Conservation (phyloP, 2,888 invertebrate species). For the Agrochola circellaris region DNA sequence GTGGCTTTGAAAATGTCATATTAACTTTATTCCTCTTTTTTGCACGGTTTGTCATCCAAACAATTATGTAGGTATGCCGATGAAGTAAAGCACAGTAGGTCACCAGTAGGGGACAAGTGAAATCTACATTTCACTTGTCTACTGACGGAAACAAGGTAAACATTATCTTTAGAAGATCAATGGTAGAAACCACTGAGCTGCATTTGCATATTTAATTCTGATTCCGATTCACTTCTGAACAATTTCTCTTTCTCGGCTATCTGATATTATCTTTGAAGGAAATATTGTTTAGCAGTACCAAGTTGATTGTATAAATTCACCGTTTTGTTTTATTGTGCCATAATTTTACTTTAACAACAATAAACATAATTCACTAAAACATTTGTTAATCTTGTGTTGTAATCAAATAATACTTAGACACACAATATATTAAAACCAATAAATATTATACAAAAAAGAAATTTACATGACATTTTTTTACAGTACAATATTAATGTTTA, state of each 20-base stretch:
- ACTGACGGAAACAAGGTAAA: background rate
- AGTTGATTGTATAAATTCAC: conserved; percentile 23
- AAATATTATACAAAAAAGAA: conserved; percentile 48
- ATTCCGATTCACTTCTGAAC: conserved; percentile 27
- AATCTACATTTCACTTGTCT: conserved; percentile 9
- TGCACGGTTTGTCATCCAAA: background rate
- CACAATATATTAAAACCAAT: conserved; percentile 51
- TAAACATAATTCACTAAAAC: conserved; percentile 46
- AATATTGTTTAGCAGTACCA: conserved; percentile 14
- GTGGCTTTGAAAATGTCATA: background rate
- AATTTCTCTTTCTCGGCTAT: conserved; percentile 33
- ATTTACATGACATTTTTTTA: conserved; percentile 56
- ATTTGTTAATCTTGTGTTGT: conserved; percentile 52
- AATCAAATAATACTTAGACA: conserved; percentile 56
- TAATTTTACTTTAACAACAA: conserved; percentile 24
- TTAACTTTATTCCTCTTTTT: background rate
- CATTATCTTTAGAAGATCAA: conserved; percentile 1
- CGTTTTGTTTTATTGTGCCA: conserved; percentile 48
- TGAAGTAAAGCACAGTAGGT: background rate
- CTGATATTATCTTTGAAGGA: conserved; percentile 33
- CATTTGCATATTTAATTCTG: conserved; percentile 44
- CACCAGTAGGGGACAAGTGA: too few relatives aligned
- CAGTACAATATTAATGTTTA: conserved; percentile 59
- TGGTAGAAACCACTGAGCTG: conserved; percentile 4
- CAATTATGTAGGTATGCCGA: background rate